Percentiles rank a stretch among this genome's conserved stretches.
These are phyloP conservation scores for Papilio polytes DNA, from an alignment of 1,140 invertebrate species.

Conservation along the genomic window DNA sequence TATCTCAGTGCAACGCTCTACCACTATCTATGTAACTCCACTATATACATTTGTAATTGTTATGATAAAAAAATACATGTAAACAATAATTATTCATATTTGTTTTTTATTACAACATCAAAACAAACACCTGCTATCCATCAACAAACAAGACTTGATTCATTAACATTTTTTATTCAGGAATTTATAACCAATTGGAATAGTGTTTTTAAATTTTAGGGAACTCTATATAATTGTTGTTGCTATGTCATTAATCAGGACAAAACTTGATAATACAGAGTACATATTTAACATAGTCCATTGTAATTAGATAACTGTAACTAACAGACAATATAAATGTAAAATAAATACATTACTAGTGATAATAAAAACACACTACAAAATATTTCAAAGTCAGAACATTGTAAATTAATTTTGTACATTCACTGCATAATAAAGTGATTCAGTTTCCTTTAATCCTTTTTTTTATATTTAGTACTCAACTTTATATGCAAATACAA, in stretches of 20 bases:
- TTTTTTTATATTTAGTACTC: no score
- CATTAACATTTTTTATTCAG: no score
- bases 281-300: background rate
- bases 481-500: no score
- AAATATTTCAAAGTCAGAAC: background rate
- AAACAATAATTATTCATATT: background rate
- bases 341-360: background rate
- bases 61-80: constrained; percentile 15
- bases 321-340: background rate
- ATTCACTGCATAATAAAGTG: no score
- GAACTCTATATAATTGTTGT: background rate
- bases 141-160: no score
- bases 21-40: background rate
- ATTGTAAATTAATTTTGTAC: no score
- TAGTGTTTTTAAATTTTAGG: background rate
- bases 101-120: constrained; percentile 2
- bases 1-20: constrained; percentile 9
- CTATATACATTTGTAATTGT: background rate
- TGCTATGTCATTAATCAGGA: background rate
- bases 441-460: background rate
- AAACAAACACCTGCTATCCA: background rate
- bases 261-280: background rate
- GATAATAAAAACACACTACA: background rate
- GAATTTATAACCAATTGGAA: no score
- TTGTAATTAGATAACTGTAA: constrained; percentile 6